Evolutionary conservation across 2,113 vertebrate species (phyloP), one percentile per base, ranked within the genome.

Genomic region (Hyaena hyaena): DNA sequence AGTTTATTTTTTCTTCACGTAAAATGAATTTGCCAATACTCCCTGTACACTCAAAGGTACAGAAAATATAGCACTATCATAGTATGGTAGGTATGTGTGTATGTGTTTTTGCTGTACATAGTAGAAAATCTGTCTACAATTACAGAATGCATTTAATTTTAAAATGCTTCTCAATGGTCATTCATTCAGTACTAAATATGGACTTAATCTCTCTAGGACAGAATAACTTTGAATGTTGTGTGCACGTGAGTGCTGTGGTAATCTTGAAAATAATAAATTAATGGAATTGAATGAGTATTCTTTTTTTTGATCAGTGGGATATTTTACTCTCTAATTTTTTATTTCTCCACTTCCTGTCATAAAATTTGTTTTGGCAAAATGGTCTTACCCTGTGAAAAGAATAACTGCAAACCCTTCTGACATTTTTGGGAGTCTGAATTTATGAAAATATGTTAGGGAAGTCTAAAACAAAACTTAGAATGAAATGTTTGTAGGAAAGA

Each of bases 221-320:
- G 8, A 79, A 50, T 92, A 77, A 39, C 19, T 50, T 85, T 94
- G 65, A 83, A 35, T 85, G 12, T 81, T 81, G 0, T 31, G 26
- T 73, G 23, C 39, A 43, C 23, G 2, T 90, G 35, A 85, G 5
- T 87, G 45, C 1, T 83, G 10, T 80, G 5, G 14, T 91, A 16
- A 65, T 89, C 50, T 96, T 92, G 79, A 53, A 93, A 94, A 63
- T 82, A 86, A 88, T 80, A 77, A 93, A 89, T 83, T 31, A 53
- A 74, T 73, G 53, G 16, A 92, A 5, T 43, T 77, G 17, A 88
- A 43, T 45, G 31, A 81, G 33, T 31, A 83, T 87, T 63, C 43
- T 83, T 74, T 87, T 80, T 92, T 50, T 11, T 4, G 69, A 77
- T 53, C 15, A 58, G 3, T 81, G 7, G 45, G 53, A 61, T 50